Conservation (phyloP, 2,113 vertebrate species). For the Lates calcarifer region DNA sequence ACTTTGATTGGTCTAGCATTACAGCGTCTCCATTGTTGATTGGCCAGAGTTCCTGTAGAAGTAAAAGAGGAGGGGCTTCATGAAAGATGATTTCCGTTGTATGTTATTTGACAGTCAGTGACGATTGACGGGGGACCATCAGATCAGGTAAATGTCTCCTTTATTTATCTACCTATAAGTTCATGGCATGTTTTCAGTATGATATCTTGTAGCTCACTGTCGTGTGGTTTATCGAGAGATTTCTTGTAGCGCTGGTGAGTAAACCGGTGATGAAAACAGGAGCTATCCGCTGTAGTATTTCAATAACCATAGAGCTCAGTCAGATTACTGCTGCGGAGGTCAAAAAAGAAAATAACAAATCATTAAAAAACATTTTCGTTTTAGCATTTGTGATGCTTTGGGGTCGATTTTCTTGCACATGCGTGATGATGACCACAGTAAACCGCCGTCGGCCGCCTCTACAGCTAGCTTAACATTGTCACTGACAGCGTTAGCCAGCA, state of each 20-base stretch:
- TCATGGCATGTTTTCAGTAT: background rate
- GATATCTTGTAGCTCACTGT: background rate
- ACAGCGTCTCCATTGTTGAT: conserved; percentile 31
- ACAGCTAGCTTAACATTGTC: conserved; percentile 48
- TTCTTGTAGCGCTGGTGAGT: background rate
- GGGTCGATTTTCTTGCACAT: background rate
- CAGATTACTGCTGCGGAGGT: conserved; percentile 51
- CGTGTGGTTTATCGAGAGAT: background rate
- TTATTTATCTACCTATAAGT: background rate
- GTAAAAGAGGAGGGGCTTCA: conserved; percentile 58
- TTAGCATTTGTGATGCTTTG: accelerated
- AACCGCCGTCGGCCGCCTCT: conserved; percentile 4
- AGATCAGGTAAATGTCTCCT: conserved; percentile 74
- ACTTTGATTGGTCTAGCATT: conserved; percentile 57
- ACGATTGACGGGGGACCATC: conserved; percentile 69
- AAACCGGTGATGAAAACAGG: background rate
- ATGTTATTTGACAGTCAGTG: conserved; percentile 71
- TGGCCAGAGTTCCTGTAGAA: conserved; percentile 50
- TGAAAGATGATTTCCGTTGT: conserved; percentile 66
- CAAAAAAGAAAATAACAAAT: conserved; percentile 8
- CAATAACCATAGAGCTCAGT: conserved; percentile 11
- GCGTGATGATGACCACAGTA: background rate
- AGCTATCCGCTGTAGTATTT: background rate
- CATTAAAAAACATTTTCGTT: accelerated
- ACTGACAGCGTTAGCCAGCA: conserved; percentile 27